Evolutionary conservation across 2,888 invertebrate species (phyloP).

Genomic region (Odontomyia ornata): DNA sequence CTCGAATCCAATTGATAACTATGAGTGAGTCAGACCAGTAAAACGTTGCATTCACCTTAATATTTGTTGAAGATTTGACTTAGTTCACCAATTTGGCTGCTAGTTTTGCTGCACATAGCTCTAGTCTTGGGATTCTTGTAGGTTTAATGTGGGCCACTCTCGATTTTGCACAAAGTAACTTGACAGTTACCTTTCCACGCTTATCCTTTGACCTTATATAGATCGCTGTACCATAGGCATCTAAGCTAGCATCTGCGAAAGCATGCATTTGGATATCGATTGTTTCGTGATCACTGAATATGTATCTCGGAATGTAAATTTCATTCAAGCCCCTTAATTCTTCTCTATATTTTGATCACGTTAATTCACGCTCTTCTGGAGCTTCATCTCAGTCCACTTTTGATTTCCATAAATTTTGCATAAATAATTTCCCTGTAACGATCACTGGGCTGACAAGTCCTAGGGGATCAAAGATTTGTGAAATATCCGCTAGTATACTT

Average conservation of each 20-base stretch:
- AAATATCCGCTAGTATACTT: conserved; percentile 21
- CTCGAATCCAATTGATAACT: conserved; percentile 1
- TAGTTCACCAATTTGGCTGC: not conserved
- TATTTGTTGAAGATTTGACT: not conserved
- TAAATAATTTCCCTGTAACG: conserved; percentile 9
- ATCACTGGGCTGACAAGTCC: conserved; percentile 20
- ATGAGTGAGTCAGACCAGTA: conserved; percentile 24
- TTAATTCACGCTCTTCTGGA: not conserved
- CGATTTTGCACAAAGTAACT: conserved; percentile 41
- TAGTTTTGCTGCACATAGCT: conserved; percentile 49
- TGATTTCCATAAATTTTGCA: not conserved
- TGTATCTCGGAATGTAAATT: not conserved
- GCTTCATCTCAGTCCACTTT: not conserved
- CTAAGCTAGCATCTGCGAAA: conserved; percentile 18
- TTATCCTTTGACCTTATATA: conserved; percentile 11
- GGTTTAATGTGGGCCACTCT: conserved; percentile 47
- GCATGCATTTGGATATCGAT: conserved; percentile 24
- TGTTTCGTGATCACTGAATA: not conserved
- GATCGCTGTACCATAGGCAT: conserved; percentile 19
- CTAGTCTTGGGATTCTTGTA: conserved; percentile 52
- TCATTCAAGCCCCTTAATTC: not conserved
- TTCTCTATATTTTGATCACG: not conserved
- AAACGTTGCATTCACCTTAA: not conserved
- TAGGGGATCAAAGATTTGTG: conserved; percentile 33
- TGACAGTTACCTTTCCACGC: not conserved